Base-by-base conservation (phyloP, 2,113 vertebrate genomes). In the Anhinga rufa region DNA sequence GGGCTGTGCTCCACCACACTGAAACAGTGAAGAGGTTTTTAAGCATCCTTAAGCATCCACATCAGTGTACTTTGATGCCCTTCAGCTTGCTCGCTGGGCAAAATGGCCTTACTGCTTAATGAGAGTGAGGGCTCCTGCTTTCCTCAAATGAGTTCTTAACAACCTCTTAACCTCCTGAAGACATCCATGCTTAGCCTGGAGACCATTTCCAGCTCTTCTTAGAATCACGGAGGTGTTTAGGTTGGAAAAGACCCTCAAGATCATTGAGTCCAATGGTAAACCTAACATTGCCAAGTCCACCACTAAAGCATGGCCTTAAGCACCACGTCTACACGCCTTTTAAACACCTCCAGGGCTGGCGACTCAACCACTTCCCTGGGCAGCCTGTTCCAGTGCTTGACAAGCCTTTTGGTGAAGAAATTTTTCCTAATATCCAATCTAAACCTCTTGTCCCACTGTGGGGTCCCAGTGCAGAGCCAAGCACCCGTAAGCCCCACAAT, bases 1-100 rank as follows among this genome's bases (percentile, higher is more conserved):
- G 0, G 42, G 42, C 42, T 57, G 25, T 4, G 0, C 51, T 90
- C 51, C 70, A 18, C 18, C 38, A 21, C 0, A 0, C 42, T 26
- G 26, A 16, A 60, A 61, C 5, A 18, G 46, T 7, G 32, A 72
- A 75, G 87, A 82, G 64, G 38, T 19, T 76, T 58, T 86, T 48
- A 62, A 90, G 38, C 46, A 34, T 25, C 48, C 55, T 86, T 48
- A 62, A 90, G 38, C 55, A 34, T 25, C 48, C 55, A 25, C 7
- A 0, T 29, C 22, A 2, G 13, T 5, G 40, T 46, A 21, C 40
- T 84, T 42, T 17, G 38, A 32, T 14, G 6, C 16, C 44, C 57
- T 54, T 61, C 70, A 64, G 58, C 71, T 65, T 38, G 64, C n/a
- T 66, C 17, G 2, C 26, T 12, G 11, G 15, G 31, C 22, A 52